A percentile compares a stretch with the other conserved stretches of the same genome.
These are phyloP conservation scores for Ceriagrion tenellum DNA, from an alignment of 2,888 invertebrate species.

Conservation along the genomic window DNA sequence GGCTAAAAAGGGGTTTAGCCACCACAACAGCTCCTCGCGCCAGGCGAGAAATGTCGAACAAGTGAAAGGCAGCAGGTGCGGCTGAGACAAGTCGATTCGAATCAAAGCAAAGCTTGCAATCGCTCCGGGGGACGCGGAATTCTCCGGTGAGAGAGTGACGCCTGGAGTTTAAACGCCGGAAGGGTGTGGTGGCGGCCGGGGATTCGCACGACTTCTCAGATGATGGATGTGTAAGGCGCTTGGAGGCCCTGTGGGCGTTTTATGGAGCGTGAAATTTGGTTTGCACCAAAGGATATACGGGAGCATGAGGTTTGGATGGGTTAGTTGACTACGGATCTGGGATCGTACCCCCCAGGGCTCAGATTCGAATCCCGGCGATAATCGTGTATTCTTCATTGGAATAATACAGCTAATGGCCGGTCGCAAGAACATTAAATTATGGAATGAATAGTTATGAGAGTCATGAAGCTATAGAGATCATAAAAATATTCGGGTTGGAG, in stretches of 20 bases:
- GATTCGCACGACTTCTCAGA: neutral
- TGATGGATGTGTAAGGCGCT: neutral
- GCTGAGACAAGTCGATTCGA: neutral
- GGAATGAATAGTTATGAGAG: no score
- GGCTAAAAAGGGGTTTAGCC: no score
- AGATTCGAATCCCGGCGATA: no score
- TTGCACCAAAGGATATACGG: no score
- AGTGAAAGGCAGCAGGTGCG: neutral
- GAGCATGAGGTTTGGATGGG: neutral
- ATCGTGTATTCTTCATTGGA: no score
- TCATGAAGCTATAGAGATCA: no score
- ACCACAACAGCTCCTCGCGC: no score
- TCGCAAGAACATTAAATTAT: no score
- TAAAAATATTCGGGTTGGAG: no score
- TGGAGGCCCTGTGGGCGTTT: neutral
- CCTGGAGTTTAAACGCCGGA: neutral
- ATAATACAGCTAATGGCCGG: no score
- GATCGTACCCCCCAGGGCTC: no score
- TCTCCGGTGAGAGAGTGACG: neutral
- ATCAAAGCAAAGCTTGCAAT: neutral
- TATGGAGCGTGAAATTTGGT: neutral
- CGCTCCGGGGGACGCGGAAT: neutral
- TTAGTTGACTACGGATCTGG: neutral
- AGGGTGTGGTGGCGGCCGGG: neutral
- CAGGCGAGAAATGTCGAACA: no score